Conservation (phyloP, 2,888 invertebrate species). For the Drosophila suboccidentalis region DNA sequence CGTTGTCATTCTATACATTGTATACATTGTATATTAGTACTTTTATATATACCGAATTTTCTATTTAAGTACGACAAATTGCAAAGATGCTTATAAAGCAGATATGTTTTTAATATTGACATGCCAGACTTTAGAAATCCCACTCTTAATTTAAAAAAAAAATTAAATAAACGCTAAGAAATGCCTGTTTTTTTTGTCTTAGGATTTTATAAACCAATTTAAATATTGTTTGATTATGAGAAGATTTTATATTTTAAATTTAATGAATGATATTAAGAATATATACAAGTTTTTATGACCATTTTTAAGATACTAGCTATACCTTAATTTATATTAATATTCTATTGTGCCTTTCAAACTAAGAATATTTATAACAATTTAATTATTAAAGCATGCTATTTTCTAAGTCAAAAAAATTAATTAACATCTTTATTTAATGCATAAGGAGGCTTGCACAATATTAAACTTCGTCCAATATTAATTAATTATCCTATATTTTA, state of each 20-base stretch:
- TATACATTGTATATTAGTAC: background rate
- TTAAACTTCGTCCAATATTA: background rate
- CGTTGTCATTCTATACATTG: constrained; percentile 37
- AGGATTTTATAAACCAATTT: background rate
- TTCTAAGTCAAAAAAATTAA: background rate
- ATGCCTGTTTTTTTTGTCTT: background rate
- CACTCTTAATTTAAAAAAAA: no score
- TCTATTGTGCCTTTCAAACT: background rate
- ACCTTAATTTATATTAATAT: background rate
- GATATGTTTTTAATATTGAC: background rate
- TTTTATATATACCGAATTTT: no score
- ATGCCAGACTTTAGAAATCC: no score
- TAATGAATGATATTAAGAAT: background rate
- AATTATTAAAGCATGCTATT: constrained; percentile 27
- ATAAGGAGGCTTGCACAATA: no score
- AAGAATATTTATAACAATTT: background rate
- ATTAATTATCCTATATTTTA: background rate
- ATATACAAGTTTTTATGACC: background rate
- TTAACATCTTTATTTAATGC: background rate
- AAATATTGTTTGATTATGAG: background rate
- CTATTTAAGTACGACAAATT: no score
- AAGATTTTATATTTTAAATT: background rate
- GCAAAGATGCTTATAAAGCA: background rate
- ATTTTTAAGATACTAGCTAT: background rate
- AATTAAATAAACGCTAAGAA: background rate